phyloP scores from a whole-genome alignment of 2,113 vertebrate species.

The Pygathrix nemaeus region DNA sequence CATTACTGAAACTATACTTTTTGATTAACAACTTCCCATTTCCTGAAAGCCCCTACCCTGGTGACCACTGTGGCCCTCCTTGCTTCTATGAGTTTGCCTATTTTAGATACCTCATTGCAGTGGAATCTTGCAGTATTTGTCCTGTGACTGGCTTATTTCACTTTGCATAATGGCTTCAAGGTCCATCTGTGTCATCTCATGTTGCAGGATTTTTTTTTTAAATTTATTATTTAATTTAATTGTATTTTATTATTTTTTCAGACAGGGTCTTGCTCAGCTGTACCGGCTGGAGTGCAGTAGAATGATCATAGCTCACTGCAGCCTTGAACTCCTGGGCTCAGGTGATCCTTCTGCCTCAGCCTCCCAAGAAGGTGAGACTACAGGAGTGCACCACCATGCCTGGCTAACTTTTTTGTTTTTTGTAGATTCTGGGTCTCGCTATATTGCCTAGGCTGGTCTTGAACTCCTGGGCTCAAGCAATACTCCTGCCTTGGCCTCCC shows the following conservation, averaged over 20 bases:
- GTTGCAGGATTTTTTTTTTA: neutral
- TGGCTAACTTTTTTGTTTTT: neutral
- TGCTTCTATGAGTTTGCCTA: neutral
- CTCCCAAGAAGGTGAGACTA: neutral
- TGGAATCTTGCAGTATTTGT: neutral
- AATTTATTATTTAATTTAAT: no score
- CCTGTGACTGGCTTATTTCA: neutral
- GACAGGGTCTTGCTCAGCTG: no score
- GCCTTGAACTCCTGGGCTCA: neutral
- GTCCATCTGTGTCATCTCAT: neutral
- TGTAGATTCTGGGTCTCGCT: neutral
- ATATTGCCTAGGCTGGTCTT: neutral
- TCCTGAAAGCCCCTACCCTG: neutral
- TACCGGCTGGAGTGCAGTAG: neutral
- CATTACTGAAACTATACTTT: neutral
- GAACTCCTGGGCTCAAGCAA: no score
- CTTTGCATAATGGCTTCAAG: neutral
- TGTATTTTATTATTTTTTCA: no score
- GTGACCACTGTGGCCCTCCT: neutral
- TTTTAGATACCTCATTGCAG: no score
- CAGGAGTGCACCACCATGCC: neutral
- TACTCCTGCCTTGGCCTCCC: no score
- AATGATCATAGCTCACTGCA: neutral
- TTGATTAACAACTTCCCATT: neutral
- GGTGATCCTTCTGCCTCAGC: neutral